Percentiles rank a stretch among this genome's conserved stretches.
These are phyloP conservation scores for Scolopax bukidnonensis DNA, from an alignment of 2,797 vertebrate genomes.

Conservation along the genomic window DNA sequence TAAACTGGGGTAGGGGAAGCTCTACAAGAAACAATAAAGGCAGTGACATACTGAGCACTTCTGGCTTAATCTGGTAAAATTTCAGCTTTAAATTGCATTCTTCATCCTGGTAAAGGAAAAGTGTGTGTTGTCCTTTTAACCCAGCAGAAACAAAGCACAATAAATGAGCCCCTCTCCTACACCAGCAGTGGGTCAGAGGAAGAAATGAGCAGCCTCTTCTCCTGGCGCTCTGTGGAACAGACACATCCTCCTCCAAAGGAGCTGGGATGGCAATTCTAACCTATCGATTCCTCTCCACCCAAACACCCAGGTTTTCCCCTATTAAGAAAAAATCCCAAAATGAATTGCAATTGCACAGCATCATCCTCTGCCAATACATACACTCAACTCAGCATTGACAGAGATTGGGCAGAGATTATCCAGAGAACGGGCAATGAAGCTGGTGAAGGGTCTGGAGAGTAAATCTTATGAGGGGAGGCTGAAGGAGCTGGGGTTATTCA, in stretches of 20 bases:
- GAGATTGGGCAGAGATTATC: too few relatives aligned
- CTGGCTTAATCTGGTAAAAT: neutral
- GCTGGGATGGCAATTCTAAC: neutral
- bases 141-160: neutral
- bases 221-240: neutral
- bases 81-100: neutral
- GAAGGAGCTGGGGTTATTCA: too few relatives aligned
- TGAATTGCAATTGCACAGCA: neutral
- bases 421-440: too few relatives aligned
- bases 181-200: neutral
- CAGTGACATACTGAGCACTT: neutral
- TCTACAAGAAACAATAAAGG: neutral
- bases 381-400: neutral
- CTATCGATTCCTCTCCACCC: neutral
- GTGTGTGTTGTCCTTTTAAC: neutral
- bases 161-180: neutral
- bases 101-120: neutral
- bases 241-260: accelerated
- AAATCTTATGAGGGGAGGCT: too few relatives aligned
- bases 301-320: neutral
- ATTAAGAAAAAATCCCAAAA: neutral
- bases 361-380: neutral
- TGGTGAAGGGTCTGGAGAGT: too few relatives aligned
- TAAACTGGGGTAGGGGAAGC: neutral
- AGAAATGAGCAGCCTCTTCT: neutral